Evolutionary conservation across 2,888 invertebrate genomes (phyloP).

Genomic region (Plebejus melissa): DNA sequence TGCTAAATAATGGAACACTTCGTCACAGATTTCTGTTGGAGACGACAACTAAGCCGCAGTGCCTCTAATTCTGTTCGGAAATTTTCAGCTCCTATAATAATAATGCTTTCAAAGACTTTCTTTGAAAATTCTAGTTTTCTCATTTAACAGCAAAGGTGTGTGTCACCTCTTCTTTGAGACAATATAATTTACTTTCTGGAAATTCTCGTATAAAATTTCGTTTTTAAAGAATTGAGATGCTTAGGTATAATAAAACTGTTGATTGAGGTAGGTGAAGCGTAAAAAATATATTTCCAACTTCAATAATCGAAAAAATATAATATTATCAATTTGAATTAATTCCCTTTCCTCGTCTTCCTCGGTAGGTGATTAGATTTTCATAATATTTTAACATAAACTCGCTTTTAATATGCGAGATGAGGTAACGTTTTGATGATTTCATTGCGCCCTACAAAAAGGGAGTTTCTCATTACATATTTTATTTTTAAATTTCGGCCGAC

Average conservation of each 20-base stretch:
- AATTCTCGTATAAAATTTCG: not conserved
- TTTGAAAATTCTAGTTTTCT: slow-evolving; percentile 1
- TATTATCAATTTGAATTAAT: not conserved
- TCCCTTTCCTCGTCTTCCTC: not conserved
- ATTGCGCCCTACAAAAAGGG: not conserved
- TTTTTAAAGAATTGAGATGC: too few relatives aligned
- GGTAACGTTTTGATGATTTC: not conserved
- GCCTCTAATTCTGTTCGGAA: not conserved
- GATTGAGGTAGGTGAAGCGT: not conserved
- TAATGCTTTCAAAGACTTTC: not conserved
- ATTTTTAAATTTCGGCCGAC: not conserved
- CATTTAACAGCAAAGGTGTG: not conserved
- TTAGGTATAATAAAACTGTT: too few relatives aligned
- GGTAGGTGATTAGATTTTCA: not conserved
- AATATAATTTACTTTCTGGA: not conserved
- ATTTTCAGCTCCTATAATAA: not conserved
- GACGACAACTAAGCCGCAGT: slow-evolving; percentile 7
- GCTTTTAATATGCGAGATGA: slow-evolving; percentile 4
- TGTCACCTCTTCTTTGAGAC: not conserved
- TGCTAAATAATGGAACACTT: slow-evolving; percentile 11
- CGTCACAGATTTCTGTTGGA: slow-evolving; percentile 20
- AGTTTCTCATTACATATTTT: not conserved
- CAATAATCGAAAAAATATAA: not conserved
- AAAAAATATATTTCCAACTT: not conserved
- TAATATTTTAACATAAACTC: not conserved